Evolutionary conservation across 2,113 vertebrate species (phyloP).

Genomic region (Heterotis niloticus): DNA sequence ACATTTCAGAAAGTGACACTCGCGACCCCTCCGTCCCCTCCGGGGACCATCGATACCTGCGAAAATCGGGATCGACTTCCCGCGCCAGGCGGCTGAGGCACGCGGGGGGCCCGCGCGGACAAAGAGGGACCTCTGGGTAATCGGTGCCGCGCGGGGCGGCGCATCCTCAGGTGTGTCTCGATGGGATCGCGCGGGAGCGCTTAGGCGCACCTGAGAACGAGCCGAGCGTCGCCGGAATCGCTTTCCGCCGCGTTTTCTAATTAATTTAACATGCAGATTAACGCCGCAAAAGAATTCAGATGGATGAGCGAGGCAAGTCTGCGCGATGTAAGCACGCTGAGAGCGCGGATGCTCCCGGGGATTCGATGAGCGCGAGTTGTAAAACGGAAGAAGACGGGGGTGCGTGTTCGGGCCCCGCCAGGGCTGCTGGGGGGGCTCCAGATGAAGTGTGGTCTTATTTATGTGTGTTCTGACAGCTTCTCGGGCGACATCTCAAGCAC

Average conservation of each 20-base stretch:
- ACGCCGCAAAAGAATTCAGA: slow-evolving; percentile 91
- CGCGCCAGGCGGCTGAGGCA: slow-evolving; percentile 72
- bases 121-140: slow-evolving; percentile 81
- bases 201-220: slow-evolving; percentile 86
- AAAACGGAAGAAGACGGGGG: slow-evolving; percentile 81
- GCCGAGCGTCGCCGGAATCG: slow-evolving; percentile 86
- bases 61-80: slow-evolving; percentile 41
- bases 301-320: slow-evolving; percentile 84
- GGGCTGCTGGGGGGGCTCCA: slow-evolving; percentile 54
- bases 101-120: slow-evolving; percentile 81
- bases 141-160: slow-evolving; percentile 79
- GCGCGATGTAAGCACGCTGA: slow-evolving; percentile 81
- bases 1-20: slow-evolving; percentile 50
- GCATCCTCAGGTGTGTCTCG: slow-evolving; percentile 91
- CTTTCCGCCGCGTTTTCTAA: slow-evolving; percentile 90
- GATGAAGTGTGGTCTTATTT: slow-evolving; percentile 68
- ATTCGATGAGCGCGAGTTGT: slow-evolving; percentile 82
- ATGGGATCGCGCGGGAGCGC: slow-evolving; percentile 84
- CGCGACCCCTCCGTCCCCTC: slow-evolving; percentile 28
- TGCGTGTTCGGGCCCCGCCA: slow-evolving; percentile 72
- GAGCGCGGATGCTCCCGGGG: slow-evolving; percentile 75
- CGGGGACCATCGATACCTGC: slow-evolving; percentile 31
- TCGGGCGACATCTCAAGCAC: slow-evolving; percentile 63
- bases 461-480: slow-evolving; percentile 77
- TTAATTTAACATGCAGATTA: slow-evolving; percentile 96